Conservation (phyloP, 2,888 invertebrate species). For the Scaptomyza reducta region DNA sequence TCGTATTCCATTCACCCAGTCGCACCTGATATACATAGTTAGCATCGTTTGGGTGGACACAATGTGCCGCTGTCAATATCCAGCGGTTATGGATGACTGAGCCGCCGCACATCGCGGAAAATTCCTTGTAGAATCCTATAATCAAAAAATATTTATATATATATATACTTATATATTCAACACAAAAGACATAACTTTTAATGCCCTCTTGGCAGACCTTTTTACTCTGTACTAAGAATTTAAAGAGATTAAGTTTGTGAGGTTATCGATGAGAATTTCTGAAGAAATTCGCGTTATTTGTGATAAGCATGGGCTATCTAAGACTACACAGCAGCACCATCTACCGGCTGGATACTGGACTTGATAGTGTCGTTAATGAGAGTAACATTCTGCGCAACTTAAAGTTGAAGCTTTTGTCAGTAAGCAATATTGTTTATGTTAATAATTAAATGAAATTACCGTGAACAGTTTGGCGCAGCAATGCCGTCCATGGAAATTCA, state of each 20-base stretch:
- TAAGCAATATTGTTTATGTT: too few species aligned
- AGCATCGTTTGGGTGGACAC: slow-evolving; percentile 85
- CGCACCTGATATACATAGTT: slow-evolving; percentile 84
- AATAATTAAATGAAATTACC: slow-evolving; percentile 23
- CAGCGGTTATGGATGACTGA: slow-evolving; percentile 49
- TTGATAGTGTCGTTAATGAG: too few species aligned
- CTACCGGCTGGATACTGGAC: too few species aligned
- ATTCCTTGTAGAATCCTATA: slow-evolving; percentile 28
- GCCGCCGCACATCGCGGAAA: slow-evolving; percentile 46
- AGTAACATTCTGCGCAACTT: too few species aligned
- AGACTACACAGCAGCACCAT: too few species aligned
- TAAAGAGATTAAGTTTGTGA: background rate
- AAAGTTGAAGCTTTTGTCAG: background rate
- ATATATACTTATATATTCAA: too few species aligned
- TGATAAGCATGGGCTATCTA: too few species aligned
- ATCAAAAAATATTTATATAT: background rate
- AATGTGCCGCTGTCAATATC: slow-evolving; percentile 89
- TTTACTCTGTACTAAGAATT: too few species aligned
- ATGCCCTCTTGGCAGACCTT: too few species aligned
- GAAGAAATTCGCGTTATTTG: background rate
- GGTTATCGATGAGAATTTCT: background rate
- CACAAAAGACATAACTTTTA: too few species aligned
- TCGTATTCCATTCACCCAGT: slow-evolving; percentile 82
- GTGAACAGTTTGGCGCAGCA: slow-evolving; percentile 39
- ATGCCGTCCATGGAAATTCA: slow-evolving; percentile 61